Evolutionary conservation across 2,888 invertebrate species (phyloP).

Genomic region (Omphaloscelis lunosa): DNA sequence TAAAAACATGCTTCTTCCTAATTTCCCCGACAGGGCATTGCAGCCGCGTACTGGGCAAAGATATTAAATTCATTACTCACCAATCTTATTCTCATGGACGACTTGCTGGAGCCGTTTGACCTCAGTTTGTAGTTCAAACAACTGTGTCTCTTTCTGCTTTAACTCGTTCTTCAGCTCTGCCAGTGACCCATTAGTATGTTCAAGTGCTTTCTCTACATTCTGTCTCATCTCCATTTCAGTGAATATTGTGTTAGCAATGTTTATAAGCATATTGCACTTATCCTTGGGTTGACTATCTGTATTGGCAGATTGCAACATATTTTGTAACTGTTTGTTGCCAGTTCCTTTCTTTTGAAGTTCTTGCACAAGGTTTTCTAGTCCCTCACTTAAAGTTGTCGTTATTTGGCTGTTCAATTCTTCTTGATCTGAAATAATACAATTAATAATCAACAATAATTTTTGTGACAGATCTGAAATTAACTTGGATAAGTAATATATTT

Average conservation of each 20-base stretch:
- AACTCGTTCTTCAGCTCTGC: constrained; percentile 68
- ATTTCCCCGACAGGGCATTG: not conserved
- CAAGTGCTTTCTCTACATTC: constrained; percentile 69
- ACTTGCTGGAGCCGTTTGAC: constrained; percentile 70
- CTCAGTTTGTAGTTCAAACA: constrained; percentile 70
- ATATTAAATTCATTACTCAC: constrained; percentile 65
- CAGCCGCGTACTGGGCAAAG: not conserved
- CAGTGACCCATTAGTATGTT: constrained; percentile 67
- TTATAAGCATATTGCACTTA: constrained; percentile 69
- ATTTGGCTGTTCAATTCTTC: constrained; percentile 64
- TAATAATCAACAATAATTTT: not conserved
- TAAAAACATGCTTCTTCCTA: not conserved
- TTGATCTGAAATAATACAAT: constrained; percentile 66
- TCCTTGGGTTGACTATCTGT: constrained; percentile 48
- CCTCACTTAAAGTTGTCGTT: constrained; percentile 62
- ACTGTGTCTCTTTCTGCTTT: constrained; percentile 71
- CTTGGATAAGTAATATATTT: not conserved
- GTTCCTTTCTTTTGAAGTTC: constrained; percentile 65
- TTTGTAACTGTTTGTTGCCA: constrained; percentile 65
- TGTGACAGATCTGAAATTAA: not conserved
- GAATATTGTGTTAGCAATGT: constrained; percentile 69
- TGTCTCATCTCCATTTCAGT: constrained; percentile 69
- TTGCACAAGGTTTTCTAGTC: constrained; percentile 68
- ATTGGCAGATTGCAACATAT: constrained; percentile 56
- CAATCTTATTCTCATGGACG: constrained; percentile 70